phyloP scores from a whole-genome alignment of 2,113 vertebrate species.

The Fukomys damarensis region DNA sequence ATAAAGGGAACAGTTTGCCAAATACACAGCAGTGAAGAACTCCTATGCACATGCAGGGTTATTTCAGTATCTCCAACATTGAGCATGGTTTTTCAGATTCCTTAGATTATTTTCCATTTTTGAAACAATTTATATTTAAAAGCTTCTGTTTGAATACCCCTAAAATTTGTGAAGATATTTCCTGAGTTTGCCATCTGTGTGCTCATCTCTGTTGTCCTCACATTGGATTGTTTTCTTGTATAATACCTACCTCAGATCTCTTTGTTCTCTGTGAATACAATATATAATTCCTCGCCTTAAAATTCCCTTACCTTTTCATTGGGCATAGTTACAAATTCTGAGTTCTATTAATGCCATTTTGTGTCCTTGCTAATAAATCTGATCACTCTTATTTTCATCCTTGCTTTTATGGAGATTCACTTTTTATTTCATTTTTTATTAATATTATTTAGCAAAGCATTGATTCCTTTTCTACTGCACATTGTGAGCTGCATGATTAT shows the following conservation, averaged over 20 bases:
- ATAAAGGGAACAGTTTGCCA: neutral
- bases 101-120: neutral
- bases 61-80: neutral
- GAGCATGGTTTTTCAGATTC: neutral
- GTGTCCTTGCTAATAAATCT: neutral
- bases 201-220: neutral
- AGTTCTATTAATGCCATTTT: neutral
- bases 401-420: neutral
- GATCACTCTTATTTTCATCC: neutral
- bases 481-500: neutral
- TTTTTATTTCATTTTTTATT: neutral
- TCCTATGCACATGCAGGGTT: neutral
- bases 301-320: neutral
- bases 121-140: neutral
- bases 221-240: neutral
- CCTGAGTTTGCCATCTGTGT: neutral
- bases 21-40: neutral
- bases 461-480: neutral
- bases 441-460: neutral
- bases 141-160: neutral
- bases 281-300: neutral
- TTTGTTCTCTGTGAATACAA: neutral
- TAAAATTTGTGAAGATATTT: neutral
- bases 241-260: neutral
- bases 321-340: neutral